A percentile compares a stretch with the other conserved stretches of the same genome.
Conservation (phyloP, 2,888 invertebrate species). For the Ophion ellenae region DNA sequence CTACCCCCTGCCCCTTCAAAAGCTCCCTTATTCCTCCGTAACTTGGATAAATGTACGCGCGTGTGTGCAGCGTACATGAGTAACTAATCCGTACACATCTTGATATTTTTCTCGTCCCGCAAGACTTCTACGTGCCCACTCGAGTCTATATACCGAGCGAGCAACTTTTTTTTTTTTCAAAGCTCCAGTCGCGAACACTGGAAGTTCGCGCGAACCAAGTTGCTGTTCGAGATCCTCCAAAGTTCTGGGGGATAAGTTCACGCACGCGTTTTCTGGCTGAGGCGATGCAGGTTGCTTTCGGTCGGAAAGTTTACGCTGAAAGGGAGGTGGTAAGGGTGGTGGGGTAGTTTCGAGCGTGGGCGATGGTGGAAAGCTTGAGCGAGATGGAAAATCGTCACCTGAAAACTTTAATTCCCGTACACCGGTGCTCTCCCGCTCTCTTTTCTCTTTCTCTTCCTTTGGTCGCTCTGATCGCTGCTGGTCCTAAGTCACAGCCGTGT, state of each 20-base stretch:
- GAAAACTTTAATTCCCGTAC: conserved; percentile 61
- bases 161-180: conserved; percentile 29
- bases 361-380: conserved; percentile 27
- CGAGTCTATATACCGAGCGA: conserved; percentile 3
- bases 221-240: conserved; percentile 36
- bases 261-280: conserved; percentile 38
- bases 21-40: conserved; percentile 3
- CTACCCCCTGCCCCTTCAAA: not conserved
- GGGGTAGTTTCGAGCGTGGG: not conserved
- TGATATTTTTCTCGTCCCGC: conserved; percentile 26
- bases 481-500: conserved; percentile 55
- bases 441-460: not conserved
- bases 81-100: conserved; percentile 35
- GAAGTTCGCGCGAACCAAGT: conserved; percentile 37
- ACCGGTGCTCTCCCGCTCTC: conserved; percentile 31
- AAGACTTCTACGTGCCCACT: conserved; percentile 34
- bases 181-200: conserved; percentile 31
- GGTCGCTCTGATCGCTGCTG: conserved; percentile 23
- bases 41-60: conserved; percentile 40
- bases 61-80: conserved; percentile 13
- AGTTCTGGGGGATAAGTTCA: conserved; percentile 17
- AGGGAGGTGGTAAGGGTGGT: not conserved
- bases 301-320: conserved; percentile 46
- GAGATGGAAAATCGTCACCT: conserved; percentile 62
- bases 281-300: conserved; percentile 45